Percentiles rank a stretch among this genome's conserved stretches.
Evolutionary conservation across 2,797 vertebrate species (phyloP).

Genomic region (Onychomys torridus): DNA sequence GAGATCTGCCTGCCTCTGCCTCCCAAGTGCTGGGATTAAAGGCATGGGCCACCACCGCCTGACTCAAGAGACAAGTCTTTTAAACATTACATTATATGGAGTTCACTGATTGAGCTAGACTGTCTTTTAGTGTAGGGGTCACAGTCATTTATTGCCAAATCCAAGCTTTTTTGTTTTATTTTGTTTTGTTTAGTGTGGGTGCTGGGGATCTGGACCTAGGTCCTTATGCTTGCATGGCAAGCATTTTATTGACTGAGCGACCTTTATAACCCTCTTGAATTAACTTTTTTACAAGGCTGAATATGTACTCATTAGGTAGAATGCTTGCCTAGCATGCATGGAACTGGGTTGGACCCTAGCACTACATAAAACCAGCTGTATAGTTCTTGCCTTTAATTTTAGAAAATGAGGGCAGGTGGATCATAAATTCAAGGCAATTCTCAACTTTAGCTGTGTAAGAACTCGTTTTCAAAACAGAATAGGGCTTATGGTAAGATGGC

Average conservation of each 20-base stretch:
- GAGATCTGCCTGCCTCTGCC: too few relatives aligned
- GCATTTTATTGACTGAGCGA: not conserved
- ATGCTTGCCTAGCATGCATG: not conserved
- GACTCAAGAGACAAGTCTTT: too few relatives aligned
- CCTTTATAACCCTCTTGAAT: not conserved
- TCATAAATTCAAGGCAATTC: not conserved
- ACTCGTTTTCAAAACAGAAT: not conserved
- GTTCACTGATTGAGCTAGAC: not conserved
- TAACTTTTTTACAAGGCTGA: not conserved
- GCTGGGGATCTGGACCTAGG: not conserved
- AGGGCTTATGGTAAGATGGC: not conserved
- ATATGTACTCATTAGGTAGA: not conserved
- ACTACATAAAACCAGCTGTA: not conserved
- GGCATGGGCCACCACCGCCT: too few relatives aligned
- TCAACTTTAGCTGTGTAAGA: not conserved
- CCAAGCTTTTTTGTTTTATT: not conserved
- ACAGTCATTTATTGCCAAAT: not conserved
- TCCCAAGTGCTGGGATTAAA: too few relatives aligned
- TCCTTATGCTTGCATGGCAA: not conserved
- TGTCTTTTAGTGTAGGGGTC: not conserved
- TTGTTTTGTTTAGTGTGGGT: not conserved
- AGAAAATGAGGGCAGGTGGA: not conserved
- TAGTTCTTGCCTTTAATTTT: not conserved
- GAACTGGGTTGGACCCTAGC: not conserved
- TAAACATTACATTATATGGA: not conserved